These are phyloP conservation scores for Julus scanicus DNA, from an alignment of 2,888 invertebrate genomes.

Conservation along the genomic window DNA sequence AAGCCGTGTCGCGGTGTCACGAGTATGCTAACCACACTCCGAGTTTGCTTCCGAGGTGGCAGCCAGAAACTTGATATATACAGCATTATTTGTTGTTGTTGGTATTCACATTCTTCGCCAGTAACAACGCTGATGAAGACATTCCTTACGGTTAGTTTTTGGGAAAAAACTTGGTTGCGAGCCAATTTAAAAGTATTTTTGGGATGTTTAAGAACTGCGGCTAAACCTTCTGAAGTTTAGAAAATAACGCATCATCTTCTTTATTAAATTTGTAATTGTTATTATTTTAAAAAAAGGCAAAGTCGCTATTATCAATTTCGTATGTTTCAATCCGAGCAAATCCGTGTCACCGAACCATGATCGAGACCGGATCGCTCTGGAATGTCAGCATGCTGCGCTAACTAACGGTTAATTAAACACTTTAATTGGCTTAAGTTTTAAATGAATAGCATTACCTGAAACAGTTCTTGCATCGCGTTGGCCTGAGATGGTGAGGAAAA, in stretches of 20 bases:
- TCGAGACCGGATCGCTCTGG: not conserved
- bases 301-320: not conserved
- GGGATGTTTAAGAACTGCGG: not conserved
- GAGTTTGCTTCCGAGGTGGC: too few species aligned
- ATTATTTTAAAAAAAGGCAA: not conserved
- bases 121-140: not conserved
- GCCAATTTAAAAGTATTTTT: slow-evolving; percentile 4
- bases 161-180: not conserved
- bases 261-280: not conserved
- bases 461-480: slow-evolving; percentile 91
- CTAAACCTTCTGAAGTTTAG: not conserved
- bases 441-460: slow-evolving; percentile 73
- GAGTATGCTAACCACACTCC: too few species aligned
- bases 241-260: not conserved
- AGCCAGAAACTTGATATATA: not conserved
- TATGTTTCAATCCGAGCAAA: not conserved
- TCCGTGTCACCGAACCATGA: too few species aligned
- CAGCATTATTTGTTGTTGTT: not conserved
- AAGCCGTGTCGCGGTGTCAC: too few species aligned
- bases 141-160: not conserved
- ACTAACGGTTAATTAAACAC: too few species aligned
- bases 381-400: not conserved
- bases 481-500: slow-evolving; percentile 94
- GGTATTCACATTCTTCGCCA: not conserved
- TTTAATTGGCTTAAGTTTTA: too few species aligned